Percentiles rank a stretch among this genome's conserved stretches.
Evolutionary conservation across 1,140 invertebrate species (phyloP).

Genomic region (Heliconius eleuchia): DNA sequence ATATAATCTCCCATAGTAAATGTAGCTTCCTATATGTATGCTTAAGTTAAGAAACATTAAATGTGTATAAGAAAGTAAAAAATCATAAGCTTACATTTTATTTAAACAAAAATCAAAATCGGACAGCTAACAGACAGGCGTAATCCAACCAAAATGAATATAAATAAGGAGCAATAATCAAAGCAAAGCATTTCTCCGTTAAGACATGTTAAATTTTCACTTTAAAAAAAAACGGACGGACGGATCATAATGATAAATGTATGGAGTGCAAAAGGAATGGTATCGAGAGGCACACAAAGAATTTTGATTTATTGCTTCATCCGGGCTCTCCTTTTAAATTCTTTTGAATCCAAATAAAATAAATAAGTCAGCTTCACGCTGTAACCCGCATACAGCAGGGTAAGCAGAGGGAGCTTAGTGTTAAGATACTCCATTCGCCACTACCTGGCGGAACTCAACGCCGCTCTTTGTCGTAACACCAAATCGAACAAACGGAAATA

Average conservation of each 20-base stretch:
- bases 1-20: no score
- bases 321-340: constrained; percentile 60
- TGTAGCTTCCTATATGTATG: background rate
- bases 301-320: constrained; percentile 74
- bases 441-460: no score
- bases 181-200: constrained; percentile 44
- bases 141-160: constrained; percentile 17
- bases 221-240: constrained; percentile 46
- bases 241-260: constrained; percentile 66
- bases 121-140: constrained; percentile 9
- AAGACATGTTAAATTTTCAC: constrained; percentile 51
- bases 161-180: constrained; percentile 17
- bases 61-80: constrained; percentile 44
- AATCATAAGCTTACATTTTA: background rate
- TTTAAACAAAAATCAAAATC: constrained; percentile 64
- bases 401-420: no score
- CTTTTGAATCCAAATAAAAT: constrained; percentile 45
- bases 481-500: no score
- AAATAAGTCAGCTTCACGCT: background rate
- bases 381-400: no score
- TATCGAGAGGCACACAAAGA: constrained; percentile 64
- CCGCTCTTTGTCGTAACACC: no score
- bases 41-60: background rate
- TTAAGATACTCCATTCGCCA: no score
- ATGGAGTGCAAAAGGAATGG: constrained; percentile 52